Conservation (phyloP, 1,140 invertebrate species). For the Zaprionus nigranus region DNA sequence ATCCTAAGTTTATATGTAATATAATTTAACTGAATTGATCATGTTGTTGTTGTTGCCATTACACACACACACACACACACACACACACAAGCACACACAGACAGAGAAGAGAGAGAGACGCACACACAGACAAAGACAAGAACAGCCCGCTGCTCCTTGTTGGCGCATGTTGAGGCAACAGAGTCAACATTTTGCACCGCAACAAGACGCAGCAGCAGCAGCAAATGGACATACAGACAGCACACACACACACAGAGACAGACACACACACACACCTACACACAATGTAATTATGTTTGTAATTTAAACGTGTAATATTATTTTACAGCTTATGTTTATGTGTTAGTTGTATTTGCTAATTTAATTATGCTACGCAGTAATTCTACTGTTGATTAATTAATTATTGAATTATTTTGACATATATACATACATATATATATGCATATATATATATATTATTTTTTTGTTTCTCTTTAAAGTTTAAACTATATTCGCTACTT, state of each 20-base stretch:
- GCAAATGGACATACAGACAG: neutral
- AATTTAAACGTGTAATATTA: conserved; percentile 78
- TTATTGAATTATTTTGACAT: conserved; percentile 31
- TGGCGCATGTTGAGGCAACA: conserved; percentile 18
- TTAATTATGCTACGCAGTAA: conserved; percentile 60
- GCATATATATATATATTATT: neutral
- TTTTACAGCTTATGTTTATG: conserved; percentile 72
- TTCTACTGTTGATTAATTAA: conserved; percentile 43
- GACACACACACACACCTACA: conserved; percentile 17
- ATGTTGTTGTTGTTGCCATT: conserved; percentile 37
- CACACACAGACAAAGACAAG: conserved; percentile 13
- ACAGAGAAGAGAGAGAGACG: neutral
- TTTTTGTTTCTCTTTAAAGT: conserved; percentile 7
- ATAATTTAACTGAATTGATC: conserved; percentile 28
- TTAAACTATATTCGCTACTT: conserved; percentile 16
- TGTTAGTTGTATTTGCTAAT: conserved; percentile 70
- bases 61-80: conserved; percentile 20
- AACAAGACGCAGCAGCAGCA: conserved; percentile 24
- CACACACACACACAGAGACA: conserved; percentile 5
- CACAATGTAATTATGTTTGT: conserved; percentile 81
- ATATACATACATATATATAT: conserved; percentile 10
- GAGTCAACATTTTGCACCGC: conserved; percentile 10
- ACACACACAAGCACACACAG: conserved; percentile 14
- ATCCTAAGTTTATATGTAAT: conserved; percentile 33
- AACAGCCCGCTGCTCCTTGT: conserved; percentile 18